Percentiles rank a stretch among this genome's conserved stretches.
These are phyloP conservation scores for Patagioenas fasciata DNA, from an alignment of 2,113 vertebrate species.

Conservation along the genomic window DNA sequence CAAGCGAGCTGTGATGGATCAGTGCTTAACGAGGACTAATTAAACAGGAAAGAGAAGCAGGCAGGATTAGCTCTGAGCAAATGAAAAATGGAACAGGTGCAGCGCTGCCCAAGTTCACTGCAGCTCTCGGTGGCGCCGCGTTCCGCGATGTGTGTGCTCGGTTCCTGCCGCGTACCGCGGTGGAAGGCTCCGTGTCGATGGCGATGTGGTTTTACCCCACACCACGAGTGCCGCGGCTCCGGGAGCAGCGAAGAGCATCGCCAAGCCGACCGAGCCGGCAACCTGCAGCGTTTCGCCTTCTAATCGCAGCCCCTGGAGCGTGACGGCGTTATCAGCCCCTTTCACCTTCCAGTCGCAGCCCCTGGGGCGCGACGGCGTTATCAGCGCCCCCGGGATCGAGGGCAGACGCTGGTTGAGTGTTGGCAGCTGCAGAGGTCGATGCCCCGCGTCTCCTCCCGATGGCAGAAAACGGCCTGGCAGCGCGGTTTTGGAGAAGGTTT, in stretches of 20 bases:
- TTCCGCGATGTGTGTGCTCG: background rate
- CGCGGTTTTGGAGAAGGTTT: background rate
- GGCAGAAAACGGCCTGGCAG: background rate
- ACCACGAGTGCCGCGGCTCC: background rate
- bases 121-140: accelerated
- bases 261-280: accelerated
- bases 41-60: background rate
- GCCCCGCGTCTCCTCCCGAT: background rate
- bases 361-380: accelerated
- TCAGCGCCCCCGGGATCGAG: background rate
- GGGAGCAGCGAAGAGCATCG: background rate
- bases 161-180: accelerated
- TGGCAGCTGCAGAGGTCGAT: background rate
- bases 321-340: accelerated
- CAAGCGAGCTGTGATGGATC: background rate
- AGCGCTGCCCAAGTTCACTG: accelerated
- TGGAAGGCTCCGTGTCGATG: background rate
- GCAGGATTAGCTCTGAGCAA: background rate
- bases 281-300: background rate
- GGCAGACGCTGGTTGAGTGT: background rate
- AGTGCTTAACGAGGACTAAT: background rate
- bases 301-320: background rate
- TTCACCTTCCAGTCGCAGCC: background rate
- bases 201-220: background rate
- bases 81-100: background rate